Conservation (phyloP, 2,888 invertebrate species). For the Watsonalla cultraria region DNA sequence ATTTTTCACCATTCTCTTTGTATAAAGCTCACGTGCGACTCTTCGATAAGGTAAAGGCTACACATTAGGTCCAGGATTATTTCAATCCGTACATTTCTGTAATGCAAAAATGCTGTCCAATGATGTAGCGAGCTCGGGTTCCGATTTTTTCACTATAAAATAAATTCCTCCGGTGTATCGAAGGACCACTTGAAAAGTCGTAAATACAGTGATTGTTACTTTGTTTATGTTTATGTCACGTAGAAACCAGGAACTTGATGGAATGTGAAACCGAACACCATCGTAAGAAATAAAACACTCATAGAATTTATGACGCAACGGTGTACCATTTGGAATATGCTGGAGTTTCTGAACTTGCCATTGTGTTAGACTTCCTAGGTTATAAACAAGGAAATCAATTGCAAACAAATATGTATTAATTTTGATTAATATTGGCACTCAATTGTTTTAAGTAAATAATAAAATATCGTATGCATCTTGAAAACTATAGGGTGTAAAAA, state of each 20-base stretch:
- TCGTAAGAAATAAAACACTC: conserved; percentile 10
- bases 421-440: no score
- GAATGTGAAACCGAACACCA: conserved; percentile 28
- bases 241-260: conserved; percentile 29
- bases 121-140: background rate
- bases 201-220: conserved; percentile 7
- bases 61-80: background rate
- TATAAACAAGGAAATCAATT: no score
- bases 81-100: background rate
- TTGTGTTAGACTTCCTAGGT: background rate
- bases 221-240: conserved; percentile 28
- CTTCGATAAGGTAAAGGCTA: no score
- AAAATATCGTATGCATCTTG: no score
- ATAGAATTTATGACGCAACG: conserved; percentile 12
- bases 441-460: no score
- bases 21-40: no score
- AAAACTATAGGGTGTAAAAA: no score
- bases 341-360: background rate
- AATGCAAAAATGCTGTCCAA: conserved; percentile 1
- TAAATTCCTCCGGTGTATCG: background rate
- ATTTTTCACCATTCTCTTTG: background rate
- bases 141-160: conserved; percentile 1
- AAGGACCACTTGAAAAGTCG: conserved; percentile 3
- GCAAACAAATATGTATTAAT: no score
- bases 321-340: background rate